Evolutionary conservation across 2,888 invertebrate species (phyloP).

Genomic region (Nomada goodeniana): DNA sequence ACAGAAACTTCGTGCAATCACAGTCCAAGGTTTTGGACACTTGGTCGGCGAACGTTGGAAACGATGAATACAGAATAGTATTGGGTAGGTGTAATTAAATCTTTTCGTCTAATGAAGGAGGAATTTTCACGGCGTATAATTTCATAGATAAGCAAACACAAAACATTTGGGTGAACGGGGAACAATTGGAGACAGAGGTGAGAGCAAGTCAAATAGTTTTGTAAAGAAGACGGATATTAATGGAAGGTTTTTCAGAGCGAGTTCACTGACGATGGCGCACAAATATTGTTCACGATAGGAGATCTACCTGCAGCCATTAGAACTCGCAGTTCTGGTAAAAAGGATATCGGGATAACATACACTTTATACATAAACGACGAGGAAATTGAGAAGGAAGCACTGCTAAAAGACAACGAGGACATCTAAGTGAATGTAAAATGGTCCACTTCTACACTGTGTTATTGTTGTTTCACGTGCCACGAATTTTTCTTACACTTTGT

Average conservation of each 20-base stretch:
- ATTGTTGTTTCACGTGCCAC: constrained; percentile 21
- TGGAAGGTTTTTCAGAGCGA: constrained; percentile 86
- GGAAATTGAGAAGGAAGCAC: constrained; percentile 74
- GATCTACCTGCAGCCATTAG: constrained; percentile 85
- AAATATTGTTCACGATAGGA: constrained; percentile 90
- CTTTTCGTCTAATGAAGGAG: constrained; percentile 10
- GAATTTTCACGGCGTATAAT: neutral
- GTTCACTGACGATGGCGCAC: constrained; percentile 94
- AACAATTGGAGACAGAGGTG: constrained; percentile 88
- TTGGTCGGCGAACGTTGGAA: constrained; percentile 88
- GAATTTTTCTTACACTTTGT: constrained; percentile 47
- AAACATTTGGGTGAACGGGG: constrained; percentile 91
- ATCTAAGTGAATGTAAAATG: neutral
- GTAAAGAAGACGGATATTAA: neutral
- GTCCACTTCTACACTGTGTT: neutral
- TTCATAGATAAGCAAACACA: constrained; percentile 89
- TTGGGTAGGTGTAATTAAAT: constrained; percentile 86
- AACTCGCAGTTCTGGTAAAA: constrained; percentile 78
- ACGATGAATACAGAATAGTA: constrained; percentile 88
- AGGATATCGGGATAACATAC: constrained; percentile 78
- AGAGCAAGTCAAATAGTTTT: neutral
- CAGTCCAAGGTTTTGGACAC: constrained; percentile 91
- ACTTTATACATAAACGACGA: constrained; percentile 75
- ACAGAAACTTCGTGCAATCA: constrained; percentile 92
- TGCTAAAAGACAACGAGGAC: constrained; percentile 26